Evolutionary conservation across 2,888 invertebrate species (phyloP).

Genomic region (Chrysolina americana): DNA sequence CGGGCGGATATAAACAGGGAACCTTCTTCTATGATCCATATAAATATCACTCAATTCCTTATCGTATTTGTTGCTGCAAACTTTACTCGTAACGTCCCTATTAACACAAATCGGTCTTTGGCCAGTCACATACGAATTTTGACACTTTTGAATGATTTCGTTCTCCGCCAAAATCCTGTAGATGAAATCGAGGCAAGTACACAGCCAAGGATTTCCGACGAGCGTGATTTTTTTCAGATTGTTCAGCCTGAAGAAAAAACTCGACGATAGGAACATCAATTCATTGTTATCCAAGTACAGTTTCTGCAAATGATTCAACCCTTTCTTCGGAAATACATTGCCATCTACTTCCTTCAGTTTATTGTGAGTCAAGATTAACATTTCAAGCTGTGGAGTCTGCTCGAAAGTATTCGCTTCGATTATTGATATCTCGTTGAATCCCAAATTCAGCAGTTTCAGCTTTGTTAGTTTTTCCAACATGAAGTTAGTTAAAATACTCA

Average conservation of each 20-base stretch:
- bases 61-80: slow-evolving; percentile 31
- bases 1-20: neutral
- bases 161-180: slow-evolving; percentile 43
- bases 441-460: slow-evolving; percentile 45
- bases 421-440: slow-evolving; percentile 45
- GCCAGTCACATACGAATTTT: slow-evolving; percentile 36
- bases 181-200: slow-evolving; percentile 45
- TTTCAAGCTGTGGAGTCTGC: slow-evolving; percentile 43
- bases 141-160: slow-evolving; percentile 41
- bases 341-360: slow-evolving; percentile 42
- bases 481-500: slow-evolving; percentile 40
- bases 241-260: slow-evolving; percentile 43
- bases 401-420: slow-evolving; percentile 47
- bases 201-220: slow-evolving; percentile 52
- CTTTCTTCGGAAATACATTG: slow-evolving; percentile 39
- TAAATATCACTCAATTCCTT: slow-evolving; percentile 37
- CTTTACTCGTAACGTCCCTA: neutral
- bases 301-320: slow-evolving; percentile 36
- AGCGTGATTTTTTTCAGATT: slow-evolving; percentile 44
- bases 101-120: slow-evolving; percentile 31
- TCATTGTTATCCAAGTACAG: slow-evolving; percentile 49
- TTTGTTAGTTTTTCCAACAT: slow-evolving; percentile 45
- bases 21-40: slow-evolving; percentile 8
- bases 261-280: slow-evolving; percentile 49
- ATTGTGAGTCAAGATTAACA: slow-evolving; percentile 44